Conservation (phyloP, 2,797 vertebrate genomes). For the Pangasius sanitwongsei region DNA sequence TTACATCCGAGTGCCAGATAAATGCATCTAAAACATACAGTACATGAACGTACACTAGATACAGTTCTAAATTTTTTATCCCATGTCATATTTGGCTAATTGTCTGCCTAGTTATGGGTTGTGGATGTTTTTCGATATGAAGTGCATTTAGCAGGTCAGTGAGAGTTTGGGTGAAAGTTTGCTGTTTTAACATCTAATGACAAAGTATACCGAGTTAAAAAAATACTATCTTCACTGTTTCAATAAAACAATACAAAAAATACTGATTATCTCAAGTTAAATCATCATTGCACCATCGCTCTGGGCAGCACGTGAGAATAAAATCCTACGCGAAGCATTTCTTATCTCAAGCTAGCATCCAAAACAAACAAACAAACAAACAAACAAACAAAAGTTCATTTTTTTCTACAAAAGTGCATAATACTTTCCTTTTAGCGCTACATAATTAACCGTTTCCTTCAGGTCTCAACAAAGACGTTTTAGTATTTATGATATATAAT, state of each 20-base stretch:
- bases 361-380: slow-evolving; percentile 44
- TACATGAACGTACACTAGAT: slow-evolving; percentile 7
- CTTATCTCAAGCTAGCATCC: slow-evolving; percentile 43
- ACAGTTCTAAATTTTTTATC: not conserved
- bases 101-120: slow-evolving; percentile 21
- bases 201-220: slow-evolving; percentile 73
- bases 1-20: slow-evolving; percentile 61
- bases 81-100: slow-evolving; percentile 4
- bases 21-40: slow-evolving; percentile 50
- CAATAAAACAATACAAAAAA: slow-evolving; percentile 75
- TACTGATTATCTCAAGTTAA: slow-evolving; percentile 77
- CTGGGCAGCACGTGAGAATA: slow-evolving; percentile 73
- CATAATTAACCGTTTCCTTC: slow-evolving; percentile 65
- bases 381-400: slow-evolving; percentile 53
- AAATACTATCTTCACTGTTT: slow-evolving; percentile 75
- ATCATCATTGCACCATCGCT: slow-evolving; percentile 83
- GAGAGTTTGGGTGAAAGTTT: slow-evolving; percentile 27
- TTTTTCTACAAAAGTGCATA: slow-evolving; percentile 78
- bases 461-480: slow-evolving; percentile 55
- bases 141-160: not conserved
- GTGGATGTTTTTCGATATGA: not conserved
- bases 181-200: slow-evolving; percentile 55
- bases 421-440: slow-evolving; percentile 69
- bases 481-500: slow-evolving; percentile 53
- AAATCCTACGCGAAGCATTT: slow-evolving; percentile 58